phyloP scores from a whole-genome alignment of 2,797 vertebrate species.

The Microhierax caerulescens region DNA sequence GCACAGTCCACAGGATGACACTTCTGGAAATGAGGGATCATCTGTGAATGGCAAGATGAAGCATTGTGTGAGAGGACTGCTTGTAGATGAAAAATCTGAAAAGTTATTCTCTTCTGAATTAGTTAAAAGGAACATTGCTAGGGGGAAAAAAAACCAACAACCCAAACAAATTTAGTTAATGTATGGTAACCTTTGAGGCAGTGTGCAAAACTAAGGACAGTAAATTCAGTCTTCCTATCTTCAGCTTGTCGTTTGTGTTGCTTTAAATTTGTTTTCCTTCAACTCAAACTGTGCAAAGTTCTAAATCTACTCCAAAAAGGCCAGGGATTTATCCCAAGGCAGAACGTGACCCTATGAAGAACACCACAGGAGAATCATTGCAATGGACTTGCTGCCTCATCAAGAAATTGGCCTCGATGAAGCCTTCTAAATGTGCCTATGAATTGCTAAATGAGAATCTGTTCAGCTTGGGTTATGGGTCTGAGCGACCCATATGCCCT shows the following conservation, averaged over 20 bases:
- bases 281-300: background rate
- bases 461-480: background rate
- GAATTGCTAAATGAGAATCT: background rate
- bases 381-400: background rate
- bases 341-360: background rate
- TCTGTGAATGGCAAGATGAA: background rate
- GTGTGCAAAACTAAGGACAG: background rate
- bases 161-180: background rate
- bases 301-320: background rate
- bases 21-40: background rate
- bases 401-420: background rate
- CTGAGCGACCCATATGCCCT: background rate
- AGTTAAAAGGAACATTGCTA: background rate
- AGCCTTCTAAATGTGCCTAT: background rate
- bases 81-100: background rate
- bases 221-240: background rate
- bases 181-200: background rate
- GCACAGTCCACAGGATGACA: background rate
- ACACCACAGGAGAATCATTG: background rate
- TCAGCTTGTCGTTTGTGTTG: background rate
- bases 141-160: fast-evolving
- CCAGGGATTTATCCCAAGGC: background rate
- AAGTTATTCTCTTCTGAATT: background rate
- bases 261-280: background rate
- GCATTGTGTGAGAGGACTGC: background rate